Base-by-base conservation (phyloP, 2,888 invertebrate species). In the Tetranychus truncatus region DNA sequence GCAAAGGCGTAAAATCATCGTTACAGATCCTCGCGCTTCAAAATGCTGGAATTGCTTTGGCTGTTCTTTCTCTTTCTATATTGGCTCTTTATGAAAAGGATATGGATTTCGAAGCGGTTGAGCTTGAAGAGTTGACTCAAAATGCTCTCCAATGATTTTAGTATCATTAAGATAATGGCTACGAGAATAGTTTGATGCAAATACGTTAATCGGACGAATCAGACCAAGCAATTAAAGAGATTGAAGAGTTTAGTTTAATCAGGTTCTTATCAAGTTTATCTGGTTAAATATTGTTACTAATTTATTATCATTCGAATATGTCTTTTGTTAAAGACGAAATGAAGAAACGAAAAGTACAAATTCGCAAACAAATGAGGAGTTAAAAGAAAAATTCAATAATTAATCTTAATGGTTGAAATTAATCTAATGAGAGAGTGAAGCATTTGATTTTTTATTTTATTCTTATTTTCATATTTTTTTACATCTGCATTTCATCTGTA, bases 61-160 rank as follows among this genome's bases (percentile, higher is more conserved):
- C 77, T 8, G 72, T 77, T 9, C 46, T 77, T 5, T 76, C 55
- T 11, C 46, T 77, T n/a, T 75, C 76, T 6, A 44, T 77, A 45
- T 72, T 77, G 5, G 77, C 77, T 21, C 67, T 77, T 34, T 76
- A 77, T 73, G 77, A 77, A 65, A 73, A 74, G 9, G 76, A 76
- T 21, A 77, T 77, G 77, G 77, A 77, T 24, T 77, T 77, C 71
- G 77, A 77, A 74, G 72, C 45, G 65, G 74, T 74, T 6, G 77
- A 77, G 34, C 34, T 76, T 24, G 73, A 74, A 46, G 77, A 77
- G 20, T 66, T 77, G 18, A 66, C 66, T 21, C 72, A 72, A 66
- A 72, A 76, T 69, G 71, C 76, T 21, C 66, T 77, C 5, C 69
- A 20, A 24, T 69, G 55, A 55, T 55, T 15, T 2, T 3, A 55